Conservation (phyloP, 2,888 invertebrate species). For the Mesorhabditis spiculigera region DNA sequence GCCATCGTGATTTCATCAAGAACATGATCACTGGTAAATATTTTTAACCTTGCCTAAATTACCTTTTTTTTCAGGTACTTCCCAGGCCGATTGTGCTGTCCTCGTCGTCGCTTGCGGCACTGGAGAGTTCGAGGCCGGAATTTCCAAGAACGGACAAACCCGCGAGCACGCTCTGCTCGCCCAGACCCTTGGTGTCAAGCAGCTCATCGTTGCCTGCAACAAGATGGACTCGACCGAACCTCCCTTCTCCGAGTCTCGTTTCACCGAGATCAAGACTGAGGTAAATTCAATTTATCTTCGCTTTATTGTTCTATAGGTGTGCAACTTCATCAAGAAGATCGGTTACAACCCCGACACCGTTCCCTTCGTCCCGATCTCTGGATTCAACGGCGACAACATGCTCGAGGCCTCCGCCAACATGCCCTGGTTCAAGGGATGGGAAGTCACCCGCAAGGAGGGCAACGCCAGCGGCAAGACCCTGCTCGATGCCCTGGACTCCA, state of each 20-base stretch:
- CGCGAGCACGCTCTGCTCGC: conserved; percentile 97
- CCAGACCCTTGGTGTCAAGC: conserved; percentile 96
- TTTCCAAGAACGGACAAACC: conserved; percentile 98
- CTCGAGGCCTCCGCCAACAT: conserved; percentile 89
- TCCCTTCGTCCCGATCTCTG: conserved; percentile 97
- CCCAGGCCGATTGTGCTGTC: conserved; percentile 88
- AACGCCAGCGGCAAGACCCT: conserved; percentile 91
- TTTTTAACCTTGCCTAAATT: neutral
- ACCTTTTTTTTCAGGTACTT: conserved; percentile 42
- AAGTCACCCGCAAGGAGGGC: conserved; percentile 86
- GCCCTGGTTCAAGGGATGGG: conserved; percentile 91
- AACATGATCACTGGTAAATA: conserved; percentile 96
- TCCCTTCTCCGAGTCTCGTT: conserved; percentile 86
- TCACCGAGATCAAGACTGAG: conserved; percentile 98
- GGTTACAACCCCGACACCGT: conserved; percentile 97
- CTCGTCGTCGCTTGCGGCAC: conserved; percentile 97
- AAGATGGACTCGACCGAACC: conserved; percentile 99
- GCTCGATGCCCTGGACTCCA: conserved; percentile 92
- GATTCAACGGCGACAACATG: conserved; percentile 99
- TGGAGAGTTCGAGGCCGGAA: conserved; percentile 98
- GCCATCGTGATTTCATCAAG: conserved; percentile 99
- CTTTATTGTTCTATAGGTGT: conserved; percentile 53
- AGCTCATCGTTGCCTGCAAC: conserved; percentile 97
- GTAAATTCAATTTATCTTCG: conserved; percentile 21
- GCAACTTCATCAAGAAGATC: conserved; percentile 97